Percentiles rank a stretch among this genome's conserved stretches.
Evolutionary conservation across 2,888 invertebrate species (phyloP).

Genomic region (Ennomos quercinarius): DNA sequence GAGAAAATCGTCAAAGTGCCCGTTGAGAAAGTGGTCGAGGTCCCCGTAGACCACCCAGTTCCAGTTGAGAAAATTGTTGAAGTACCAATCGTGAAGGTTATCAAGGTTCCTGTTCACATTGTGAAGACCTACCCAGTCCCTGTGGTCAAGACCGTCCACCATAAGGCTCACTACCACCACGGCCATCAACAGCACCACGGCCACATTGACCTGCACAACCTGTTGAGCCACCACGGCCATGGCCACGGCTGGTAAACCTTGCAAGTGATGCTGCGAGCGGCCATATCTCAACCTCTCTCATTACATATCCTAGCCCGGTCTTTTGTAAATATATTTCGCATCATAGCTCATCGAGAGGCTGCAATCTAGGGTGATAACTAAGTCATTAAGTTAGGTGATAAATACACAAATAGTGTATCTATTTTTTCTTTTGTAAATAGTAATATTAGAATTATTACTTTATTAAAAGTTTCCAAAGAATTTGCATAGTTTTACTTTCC

Average conservation of each 20-base stretch:
- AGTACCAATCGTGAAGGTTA: constrained; percentile 82
- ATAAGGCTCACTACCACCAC: constrained; percentile 64
- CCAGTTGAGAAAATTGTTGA: constrained; percentile 80
- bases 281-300: constrained; percentile 47
- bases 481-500: constrained; percentile 12
- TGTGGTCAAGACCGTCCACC: constrained; percentile 76
- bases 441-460: constrained; percentile 71
- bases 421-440: constrained; percentile 76
- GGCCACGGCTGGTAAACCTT: constrained; percentile 49
- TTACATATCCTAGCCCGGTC: constrained; percentile 64
- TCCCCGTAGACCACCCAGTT: constrained; percentile 84
- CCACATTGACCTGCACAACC: constrained; percentile 40
- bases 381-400: constrained; percentile 81
- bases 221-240: constrained; percentile 44
- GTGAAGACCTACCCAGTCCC: constrained; percentile 77
- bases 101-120: constrained; percentile 75
- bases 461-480: constrained; percentile 72
- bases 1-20: constrained; percentile 86
- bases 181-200: constrained; percentile 50
- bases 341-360: constrained; percentile 82
- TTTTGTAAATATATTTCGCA: constrained; percentile 75
- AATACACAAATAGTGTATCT: constrained; percentile 57
- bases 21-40: constrained; percentile 83
- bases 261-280: constrained; percentile 11
- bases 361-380: constrained; percentile 83